Evolutionary conservation across 35 echinoderm and acorn worm species (phyloP).

Genomic region (Nesometra sesokonis): DNA sequence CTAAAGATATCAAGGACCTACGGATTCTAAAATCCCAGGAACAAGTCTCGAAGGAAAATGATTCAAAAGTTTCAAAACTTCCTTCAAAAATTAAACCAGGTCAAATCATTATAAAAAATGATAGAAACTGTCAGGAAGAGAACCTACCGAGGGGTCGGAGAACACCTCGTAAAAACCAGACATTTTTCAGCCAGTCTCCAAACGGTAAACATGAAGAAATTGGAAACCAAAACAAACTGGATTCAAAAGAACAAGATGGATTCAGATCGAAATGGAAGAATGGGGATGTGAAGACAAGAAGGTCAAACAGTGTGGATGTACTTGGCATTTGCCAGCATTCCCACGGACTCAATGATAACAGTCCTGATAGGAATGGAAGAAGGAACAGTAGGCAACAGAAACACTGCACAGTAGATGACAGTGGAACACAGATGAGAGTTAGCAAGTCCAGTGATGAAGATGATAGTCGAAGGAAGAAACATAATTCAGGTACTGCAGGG

Average conservation of each 20-base stretch:
- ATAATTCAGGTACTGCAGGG: constrained; percentile 41
- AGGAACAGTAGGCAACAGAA: constrained; percentile 11
- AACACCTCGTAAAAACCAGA: neutral
- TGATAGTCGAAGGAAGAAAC: constrained; percentile 29
- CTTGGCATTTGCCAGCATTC: neutral
- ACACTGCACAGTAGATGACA: neutral
- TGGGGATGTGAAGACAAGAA: neutral
- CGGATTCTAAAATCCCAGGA: constrained; percentile 42
- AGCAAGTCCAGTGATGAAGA: constrained; percentile 37
- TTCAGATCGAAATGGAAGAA: too few relatives aligned
- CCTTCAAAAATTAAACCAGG: neutral
- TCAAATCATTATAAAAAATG: neutral
- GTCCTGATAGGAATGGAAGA: neutral
- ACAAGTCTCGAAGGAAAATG: constrained; percentile 15
- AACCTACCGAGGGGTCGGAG: neutral
- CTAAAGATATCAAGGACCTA: constrained; percentile 60
- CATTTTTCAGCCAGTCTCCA: neutral
- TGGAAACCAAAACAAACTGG: neutral
- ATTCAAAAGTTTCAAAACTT: neutral
- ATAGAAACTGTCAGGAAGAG: neutral
- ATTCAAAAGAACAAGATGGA: neutral
- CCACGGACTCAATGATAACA: neutral
- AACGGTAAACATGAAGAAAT: neutral
- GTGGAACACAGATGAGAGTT: neutral
- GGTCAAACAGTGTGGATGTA: neutral